A percentile compares a stretch with the other conserved stretches of the same genome.
phyloP scores from a whole-genome alignment of 2,797 vertebrate species.

The Tapera naevia region DNA sequence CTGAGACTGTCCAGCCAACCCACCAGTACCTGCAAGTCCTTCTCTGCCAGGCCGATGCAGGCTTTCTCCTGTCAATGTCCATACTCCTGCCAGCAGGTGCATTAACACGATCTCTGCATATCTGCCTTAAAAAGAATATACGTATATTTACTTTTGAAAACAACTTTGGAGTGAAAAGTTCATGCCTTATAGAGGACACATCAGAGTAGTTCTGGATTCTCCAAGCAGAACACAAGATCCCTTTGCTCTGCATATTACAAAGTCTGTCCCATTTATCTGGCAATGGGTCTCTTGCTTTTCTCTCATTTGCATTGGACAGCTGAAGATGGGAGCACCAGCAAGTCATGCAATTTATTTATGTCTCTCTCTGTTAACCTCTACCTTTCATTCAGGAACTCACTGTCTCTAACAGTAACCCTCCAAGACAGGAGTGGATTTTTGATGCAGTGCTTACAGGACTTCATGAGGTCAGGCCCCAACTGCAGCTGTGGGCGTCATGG shows the following conservation, averaged over 20 bases:
- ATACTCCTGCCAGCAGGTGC: background rate
- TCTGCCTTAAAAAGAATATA: background rate
- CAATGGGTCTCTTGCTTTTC: background rate
- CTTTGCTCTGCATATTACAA: background rate
- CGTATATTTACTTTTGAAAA: rapidly evolving
- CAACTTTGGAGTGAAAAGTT: background rate
- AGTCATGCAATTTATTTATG: background rate
- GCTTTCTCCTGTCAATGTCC: background rate
- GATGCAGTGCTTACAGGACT: background rate
- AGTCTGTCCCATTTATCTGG: background rate
- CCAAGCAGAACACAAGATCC: background rate
- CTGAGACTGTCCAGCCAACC: background rate
- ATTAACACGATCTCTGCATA: background rate
- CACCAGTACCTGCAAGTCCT: too few relatives aligned
- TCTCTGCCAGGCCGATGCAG: background rate
- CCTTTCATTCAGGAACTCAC: background rate
- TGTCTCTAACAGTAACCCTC: background rate
- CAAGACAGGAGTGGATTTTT: background rate
- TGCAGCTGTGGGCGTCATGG: rapidly evolving
- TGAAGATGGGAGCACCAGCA: background rate
- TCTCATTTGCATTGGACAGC: rapidly evolving
- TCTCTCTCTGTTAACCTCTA: background rate
- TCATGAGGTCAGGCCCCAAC: rapidly evolving
- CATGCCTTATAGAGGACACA: background rate
- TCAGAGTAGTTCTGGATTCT: background rate